A percentile compares a stretch with the other conserved stretches of the same genome.
phyloP scores from a whole-genome alignment of 2,113 vertebrate genomes.

The Coreoperca whiteheadi region DNA sequence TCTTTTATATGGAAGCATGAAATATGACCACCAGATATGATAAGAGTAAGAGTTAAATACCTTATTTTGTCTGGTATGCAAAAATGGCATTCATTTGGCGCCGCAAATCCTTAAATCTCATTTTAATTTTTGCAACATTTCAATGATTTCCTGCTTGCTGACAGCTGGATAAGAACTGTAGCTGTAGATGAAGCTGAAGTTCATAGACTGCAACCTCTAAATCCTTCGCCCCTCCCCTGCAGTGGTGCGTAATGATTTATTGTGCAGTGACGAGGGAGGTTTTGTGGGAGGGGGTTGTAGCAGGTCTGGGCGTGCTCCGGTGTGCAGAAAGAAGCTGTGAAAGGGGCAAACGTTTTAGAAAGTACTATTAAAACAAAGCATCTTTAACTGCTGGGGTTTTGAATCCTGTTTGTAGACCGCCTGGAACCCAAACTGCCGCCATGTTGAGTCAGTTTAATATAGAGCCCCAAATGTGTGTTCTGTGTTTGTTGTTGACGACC shows the following conservation, averaged over 20 bases:
- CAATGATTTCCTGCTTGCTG: too few relatives aligned
- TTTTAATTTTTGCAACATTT: neutral
- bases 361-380: neutral
- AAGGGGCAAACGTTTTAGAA: neutral
- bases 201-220: neutral
- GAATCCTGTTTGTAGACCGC: neutral
- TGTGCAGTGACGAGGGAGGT: neutral
- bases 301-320: constrained; percentile 29
- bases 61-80: neutral
- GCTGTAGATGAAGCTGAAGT: neutral
- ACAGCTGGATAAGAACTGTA: neutral
- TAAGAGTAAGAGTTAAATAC: neutral
- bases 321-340: constrained; percentile 6
- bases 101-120: neutral
- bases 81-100: neutral
- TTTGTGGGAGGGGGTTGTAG: neutral
- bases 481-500: neutral
- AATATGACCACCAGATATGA: neutral
- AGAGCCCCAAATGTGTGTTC: neutral
- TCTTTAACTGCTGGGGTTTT: neutral
- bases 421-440: neutral
- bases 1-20: neutral
- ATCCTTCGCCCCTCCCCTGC: neutral
- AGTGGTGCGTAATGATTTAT: constrained; percentile 41
- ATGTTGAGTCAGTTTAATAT: neutral